Evolutionary conservation across 2,113 vertebrate species (phyloP), one percentile per base, ranked within the genome.

Genomic region (Turdus rufiventris): DNA sequence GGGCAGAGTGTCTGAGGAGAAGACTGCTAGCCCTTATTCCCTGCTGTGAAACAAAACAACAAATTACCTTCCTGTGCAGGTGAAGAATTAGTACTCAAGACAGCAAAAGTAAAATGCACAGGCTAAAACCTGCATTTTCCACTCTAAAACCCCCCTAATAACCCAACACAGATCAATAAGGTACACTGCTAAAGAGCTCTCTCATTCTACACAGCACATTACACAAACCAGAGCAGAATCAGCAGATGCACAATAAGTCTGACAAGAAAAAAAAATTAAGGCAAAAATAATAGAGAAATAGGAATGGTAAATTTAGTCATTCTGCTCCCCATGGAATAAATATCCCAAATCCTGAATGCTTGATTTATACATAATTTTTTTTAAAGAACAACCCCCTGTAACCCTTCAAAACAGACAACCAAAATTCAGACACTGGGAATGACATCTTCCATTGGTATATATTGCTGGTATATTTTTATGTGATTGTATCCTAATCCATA

Each of bases 1-100:
- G 98, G 24, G 99, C 99, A 13, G 99, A 98, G 85, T 99, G 99
- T 75, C 98, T 98, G 92, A 99, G 97, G 72, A 99, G 97, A 66
- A 99, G 98, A 85, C 98, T 98, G 80, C 98, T 99, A 10, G 99
- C 98, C 85, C 98, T 97, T 48, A 98, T 98, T 72, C 99, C 99
- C 98, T 99, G 98, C 97, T 98, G 95, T 85, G 62, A 21, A 20
- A 91, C 84, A 93, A 95, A 96, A 16, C 1, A 53, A 51, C 25
- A 91, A 62, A 57, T 97, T 71, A 97, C 4, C 36, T 13, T 71
- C 21, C 33, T 42, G n/a, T 33, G 42, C 25, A 73, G 43, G 33
- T 34, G 43, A 53, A 56, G 43, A 67, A 60, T 25, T 18, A 51
- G 8, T 19, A 8, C 23, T 89, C 26, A 23, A 65, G 36, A 16